These are phyloP conservation scores for Parnassius mnemosyne DNA, from an alignment of 2,888 invertebrate species.

Conservation along the genomic window DNA sequence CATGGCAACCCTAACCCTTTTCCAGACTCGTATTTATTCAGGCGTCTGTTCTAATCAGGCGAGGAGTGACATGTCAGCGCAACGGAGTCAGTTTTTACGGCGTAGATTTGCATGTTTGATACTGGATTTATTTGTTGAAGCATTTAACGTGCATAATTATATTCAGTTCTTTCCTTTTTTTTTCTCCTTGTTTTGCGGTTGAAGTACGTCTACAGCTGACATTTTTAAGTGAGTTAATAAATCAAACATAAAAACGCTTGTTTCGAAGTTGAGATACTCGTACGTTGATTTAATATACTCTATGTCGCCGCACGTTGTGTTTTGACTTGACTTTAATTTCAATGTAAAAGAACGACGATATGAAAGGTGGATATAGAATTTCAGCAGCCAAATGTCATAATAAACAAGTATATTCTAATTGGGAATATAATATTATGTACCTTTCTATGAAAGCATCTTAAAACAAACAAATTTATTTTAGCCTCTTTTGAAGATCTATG, in stretches of 20 bases:
- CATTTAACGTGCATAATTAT: conserved; percentile 16
- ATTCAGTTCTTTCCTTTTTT: conserved; percentile 8
- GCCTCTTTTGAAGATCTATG: too few relatives aligned
- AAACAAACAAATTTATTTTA: too few relatives aligned
- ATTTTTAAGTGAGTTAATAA: conserved; percentile 17
- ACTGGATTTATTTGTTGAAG: conserved; percentile 15
- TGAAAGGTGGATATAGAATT: too few relatives aligned
- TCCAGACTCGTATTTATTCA: conserved; percentile 22
- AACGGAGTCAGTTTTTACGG: conserved; percentile 18
- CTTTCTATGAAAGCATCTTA: too few relatives aligned
- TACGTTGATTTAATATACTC: conserved; percentile 1
- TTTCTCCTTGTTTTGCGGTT: conserved; percentile 1
- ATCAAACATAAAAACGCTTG: conserved; percentile 11
- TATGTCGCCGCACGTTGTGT: neutral
- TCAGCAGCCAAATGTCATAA: too few relatives aligned
- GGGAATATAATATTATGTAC: too few relatives aligned
- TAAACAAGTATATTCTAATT: too few relatives aligned
- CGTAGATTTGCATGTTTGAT: conserved; percentile 24
- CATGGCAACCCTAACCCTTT: conserved; percentile 16
- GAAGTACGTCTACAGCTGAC: conserved; percentile 12
- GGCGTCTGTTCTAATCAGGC: conserved; percentile 23
- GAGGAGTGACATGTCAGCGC: conserved; percentile 20
- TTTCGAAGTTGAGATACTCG: conserved; percentile 1
- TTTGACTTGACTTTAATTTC: neutral
- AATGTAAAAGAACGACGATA: too few relatives aligned